Evolutionary conservation across 2,888 invertebrate species (phyloP).

Genomic region (Caenorhabditis panamensis): DNA sequence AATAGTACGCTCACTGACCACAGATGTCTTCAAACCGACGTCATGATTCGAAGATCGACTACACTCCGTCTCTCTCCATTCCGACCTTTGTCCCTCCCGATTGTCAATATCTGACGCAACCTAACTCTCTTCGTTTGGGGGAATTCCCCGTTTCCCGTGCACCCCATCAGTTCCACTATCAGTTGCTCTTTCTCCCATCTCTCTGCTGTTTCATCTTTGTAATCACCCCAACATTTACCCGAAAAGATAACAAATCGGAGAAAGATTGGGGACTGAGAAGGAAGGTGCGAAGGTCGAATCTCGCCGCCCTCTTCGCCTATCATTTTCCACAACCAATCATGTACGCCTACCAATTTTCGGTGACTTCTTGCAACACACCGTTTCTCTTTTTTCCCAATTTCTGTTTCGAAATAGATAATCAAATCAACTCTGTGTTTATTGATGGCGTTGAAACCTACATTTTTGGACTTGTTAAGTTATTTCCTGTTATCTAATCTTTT

Average conservation of each 20-base stretch:
- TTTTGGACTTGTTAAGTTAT: not conserved
- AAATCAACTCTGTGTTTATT: too few species aligned
- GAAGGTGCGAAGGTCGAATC: conserved; percentile 56
- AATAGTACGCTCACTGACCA: too few species aligned
- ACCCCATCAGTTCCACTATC: conserved; percentile 15
- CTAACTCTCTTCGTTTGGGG: conserved; percentile 19
- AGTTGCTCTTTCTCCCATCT: conserved; percentile 45
- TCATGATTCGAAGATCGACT: not conserved
- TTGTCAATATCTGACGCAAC: conserved; percentile 49
- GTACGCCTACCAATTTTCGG: conserved; percentile 27
- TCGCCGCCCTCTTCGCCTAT: conserved; percentile 6
- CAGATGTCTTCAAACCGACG: not conserved
- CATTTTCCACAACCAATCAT: conserved; percentile 35
- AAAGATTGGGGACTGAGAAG: conserved; percentile 6
- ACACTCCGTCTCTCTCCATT: not conserved
- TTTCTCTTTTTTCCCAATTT: not conserved
- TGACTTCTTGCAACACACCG: conserved; percentile 21
- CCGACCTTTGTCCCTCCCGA: conserved; percentile 35
- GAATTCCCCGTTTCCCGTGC: conserved; percentile 21
- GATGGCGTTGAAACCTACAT: too few species aligned
- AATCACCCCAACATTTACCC: conserved; percentile 44
- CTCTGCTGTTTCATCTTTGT: conserved; percentile 18
- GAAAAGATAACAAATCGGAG: conserved; percentile 29
- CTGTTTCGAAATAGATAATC: not conserved
- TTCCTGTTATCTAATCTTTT: not conserved